phyloP scores from a whole-genome alignment of 2,797 vertebrate species.

The Morelia viridis region DNA sequence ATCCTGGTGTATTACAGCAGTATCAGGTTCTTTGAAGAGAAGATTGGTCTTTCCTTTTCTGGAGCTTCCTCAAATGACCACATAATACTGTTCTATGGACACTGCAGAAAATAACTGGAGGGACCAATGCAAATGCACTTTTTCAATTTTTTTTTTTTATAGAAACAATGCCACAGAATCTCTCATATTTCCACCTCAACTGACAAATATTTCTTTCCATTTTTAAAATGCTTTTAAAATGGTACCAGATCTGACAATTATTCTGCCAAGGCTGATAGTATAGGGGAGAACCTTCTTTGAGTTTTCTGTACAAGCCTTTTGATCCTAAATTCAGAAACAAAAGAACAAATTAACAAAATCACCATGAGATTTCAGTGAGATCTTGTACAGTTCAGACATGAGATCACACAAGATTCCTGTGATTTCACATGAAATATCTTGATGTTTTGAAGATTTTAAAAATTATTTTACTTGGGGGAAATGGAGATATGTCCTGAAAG shows the following conservation, averaged over 20 bases:
- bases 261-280: background rate
- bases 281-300: background rate
- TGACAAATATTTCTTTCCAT: background rate
- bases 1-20: background rate
- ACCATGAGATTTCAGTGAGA: background rate
- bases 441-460: background rate
- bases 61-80: background rate
- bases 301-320: background rate
- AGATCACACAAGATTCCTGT: background rate
- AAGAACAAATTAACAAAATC: background rate
- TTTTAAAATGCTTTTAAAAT: background rate
- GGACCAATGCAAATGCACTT: background rate
- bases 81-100: background rate
- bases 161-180: background rate
- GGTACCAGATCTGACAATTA: background rate
- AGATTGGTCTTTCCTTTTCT: background rate
- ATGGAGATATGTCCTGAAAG: background rate
- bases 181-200: background rate
- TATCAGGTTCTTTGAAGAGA: too few relatives aligned
- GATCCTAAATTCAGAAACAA: background rate
- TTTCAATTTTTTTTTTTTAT: background rate
- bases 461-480: background rate
- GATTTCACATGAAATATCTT: background rate
- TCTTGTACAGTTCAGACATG: background rate
- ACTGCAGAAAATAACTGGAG: background rate